Evolutionary conservation across 1,140 invertebrate species (phyloP), one percentile per base, ranked within the genome.

Genomic region (Aricia agestis): DNA sequence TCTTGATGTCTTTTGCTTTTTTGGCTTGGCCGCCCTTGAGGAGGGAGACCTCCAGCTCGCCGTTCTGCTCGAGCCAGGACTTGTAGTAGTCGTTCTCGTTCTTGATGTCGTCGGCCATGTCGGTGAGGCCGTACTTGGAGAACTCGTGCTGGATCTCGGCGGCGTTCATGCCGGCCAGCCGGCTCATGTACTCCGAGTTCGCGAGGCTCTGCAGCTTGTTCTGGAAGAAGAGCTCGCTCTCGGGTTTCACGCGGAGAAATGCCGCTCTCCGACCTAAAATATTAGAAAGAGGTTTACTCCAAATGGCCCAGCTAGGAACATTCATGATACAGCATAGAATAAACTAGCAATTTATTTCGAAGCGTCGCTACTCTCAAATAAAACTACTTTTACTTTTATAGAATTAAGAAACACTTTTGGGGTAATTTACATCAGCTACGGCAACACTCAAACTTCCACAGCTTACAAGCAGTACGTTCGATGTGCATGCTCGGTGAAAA

Each of bases 11-110:
- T 66, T 79, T 81, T 0, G 76, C 15, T 59, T 86, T 89, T 59
- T 86, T 87, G 3, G 80, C 72, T 68, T 89, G 87, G 63, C 75
- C 86, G 0, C 82, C 86, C 78, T 83, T 87, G 0, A 90, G 67
- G 0, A 92, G 67, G 1, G 91, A 92, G 5, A 92, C 91, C 74
- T 92, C 92, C 0, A 92, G 69, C 66, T 92, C 90, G 0, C 90
- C 90, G 52, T 92, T 92, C 69, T 92, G 89, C 65, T 91, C 86
- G 0, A 92, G 66, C 92, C 92, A 92, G 1, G 86, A 84, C 68
- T 92, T 91, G 70, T 92, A 88, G 65, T 85, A 92, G 25, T 92
- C 92, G 67, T 92, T 91, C 69, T 86, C 86, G 0, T 82, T 85
- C 36, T 85, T 82, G 2, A 73, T 75, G 0, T 80, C 78, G 0